Percentiles rank a stretch among this genome's conserved stretches.
Evolutionary conservation across 2,888 invertebrate genomes (phyloP).

Genomic region (Ametastegia equiseti): DNA sequence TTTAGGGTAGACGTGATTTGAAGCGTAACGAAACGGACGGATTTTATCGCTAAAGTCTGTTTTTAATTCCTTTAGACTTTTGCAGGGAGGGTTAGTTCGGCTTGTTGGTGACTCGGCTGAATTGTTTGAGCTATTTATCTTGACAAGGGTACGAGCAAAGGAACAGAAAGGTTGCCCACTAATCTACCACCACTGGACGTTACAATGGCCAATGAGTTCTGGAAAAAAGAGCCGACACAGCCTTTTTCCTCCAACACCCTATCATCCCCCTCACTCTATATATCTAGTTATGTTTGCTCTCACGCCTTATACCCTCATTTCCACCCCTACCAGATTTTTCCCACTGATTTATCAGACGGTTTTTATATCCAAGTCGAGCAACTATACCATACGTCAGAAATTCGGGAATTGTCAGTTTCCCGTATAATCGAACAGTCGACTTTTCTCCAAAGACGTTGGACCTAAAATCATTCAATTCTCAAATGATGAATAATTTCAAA

Average conservation of each 20-base stretch:
- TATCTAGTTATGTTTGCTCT: not conserved
- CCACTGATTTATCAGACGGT: not conserved
- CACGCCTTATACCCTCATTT: not conserved
- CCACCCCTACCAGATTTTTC: not conserved
- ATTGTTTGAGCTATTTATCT: conserved; percentile 25
- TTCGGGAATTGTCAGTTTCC: too few species aligned
- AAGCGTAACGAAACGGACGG: not conserved
- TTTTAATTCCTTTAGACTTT: conserved; percentile 20
- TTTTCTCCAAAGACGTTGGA: too few species aligned
- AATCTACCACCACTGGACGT: conserved; percentile 21
- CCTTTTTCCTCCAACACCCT: not conserved
- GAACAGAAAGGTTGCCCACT: conserved; percentile 32
- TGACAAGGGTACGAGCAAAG: conserved; percentile 37
- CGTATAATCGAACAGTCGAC: too few species aligned
- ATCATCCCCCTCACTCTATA: too few species aligned
- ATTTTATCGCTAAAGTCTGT: not conserved
- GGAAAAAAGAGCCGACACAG: not conserved
- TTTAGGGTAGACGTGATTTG: too few species aligned
- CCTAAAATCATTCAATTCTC: too few species aligned
- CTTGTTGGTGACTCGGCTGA: conserved; percentile 23
- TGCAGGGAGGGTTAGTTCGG: not conserved
- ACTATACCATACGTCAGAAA: too few species aligned
- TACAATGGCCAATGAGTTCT: conserved; percentile 24
- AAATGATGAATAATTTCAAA: too few species aligned
- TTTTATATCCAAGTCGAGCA: too few species aligned